Evolutionary conservation across 2,113 vertebrate species (phyloP).

Genomic region (Neolamprologus brichardi): DNA sequence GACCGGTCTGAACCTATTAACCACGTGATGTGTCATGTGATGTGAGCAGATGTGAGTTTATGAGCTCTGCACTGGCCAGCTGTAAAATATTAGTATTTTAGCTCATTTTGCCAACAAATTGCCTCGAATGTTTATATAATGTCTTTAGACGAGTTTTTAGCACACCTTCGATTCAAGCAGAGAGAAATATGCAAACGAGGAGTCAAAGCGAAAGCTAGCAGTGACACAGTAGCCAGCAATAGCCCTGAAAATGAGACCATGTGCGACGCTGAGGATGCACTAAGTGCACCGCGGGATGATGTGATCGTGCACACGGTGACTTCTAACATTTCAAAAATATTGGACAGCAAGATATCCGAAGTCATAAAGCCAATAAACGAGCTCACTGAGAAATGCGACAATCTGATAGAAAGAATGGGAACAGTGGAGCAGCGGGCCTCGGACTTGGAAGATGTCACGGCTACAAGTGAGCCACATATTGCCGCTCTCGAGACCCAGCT

Average conservation of each 20-base stretch:
- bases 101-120: not conserved
- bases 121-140: not conserved
- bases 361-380: no score
- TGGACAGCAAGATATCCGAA: no score
- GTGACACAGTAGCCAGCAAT: not conserved
- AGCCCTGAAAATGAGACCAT: not conserved
- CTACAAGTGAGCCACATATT: no score
- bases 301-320: fast-evolving
- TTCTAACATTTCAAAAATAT: not conserved
- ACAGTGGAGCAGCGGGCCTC: no score
- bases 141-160: not conserved
- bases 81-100: not conserved
- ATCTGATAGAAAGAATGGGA: no score
- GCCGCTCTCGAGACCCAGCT: no score
- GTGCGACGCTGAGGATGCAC: fast-evolving
- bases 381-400: no score
- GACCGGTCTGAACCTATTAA: not conserved
- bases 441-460: no score
- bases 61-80: not conserved
- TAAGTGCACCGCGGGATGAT: fast-evolving
- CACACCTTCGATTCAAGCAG: not conserved
- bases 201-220: not conserved
- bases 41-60: not conserved
- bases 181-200: not conserved
- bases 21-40: not conserved